These are phyloP conservation scores for Aphaenogaster ashmeadi DNA, from an alignment of 1,140 invertebrate genomes.

Conservation along the genomic window DNA sequence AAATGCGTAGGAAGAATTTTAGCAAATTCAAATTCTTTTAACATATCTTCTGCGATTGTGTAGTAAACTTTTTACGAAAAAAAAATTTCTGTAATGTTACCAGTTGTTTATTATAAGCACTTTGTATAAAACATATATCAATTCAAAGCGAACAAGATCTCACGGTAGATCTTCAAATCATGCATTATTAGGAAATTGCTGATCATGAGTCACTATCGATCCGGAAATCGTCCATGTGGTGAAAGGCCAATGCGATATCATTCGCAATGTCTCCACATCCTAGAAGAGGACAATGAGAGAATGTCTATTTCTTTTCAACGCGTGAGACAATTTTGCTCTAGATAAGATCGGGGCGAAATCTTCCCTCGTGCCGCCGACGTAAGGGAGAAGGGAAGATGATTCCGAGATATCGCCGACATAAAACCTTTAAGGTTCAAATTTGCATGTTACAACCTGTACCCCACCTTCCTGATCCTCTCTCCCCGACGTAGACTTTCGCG, in stretches of 20 bases:
- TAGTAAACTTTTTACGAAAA: neutral
- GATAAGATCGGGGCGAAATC: constrained; percentile 82
- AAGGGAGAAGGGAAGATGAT: constrained; percentile 80
- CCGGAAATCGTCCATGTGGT: neutral
- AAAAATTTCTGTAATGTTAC: neutral
- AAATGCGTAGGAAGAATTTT: neutral
- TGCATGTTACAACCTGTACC: constrained; percentile 86
- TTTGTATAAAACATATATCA: neutral
- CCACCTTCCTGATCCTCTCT: constrained; percentile 71
- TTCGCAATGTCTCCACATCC: constrained; percentile 8
- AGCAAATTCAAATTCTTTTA: neutral
- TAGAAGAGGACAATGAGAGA: constrained; percentile 57
- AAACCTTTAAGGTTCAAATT: constrained; percentile 87
- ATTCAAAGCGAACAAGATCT: neutral
- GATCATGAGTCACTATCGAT: neutral
- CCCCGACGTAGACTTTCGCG: constrained; percentile 70
- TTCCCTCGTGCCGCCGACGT: constrained; percentile 72
- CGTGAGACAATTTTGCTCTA: constrained; percentile 80
- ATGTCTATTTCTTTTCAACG: constrained; percentile 67
- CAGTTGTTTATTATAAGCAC: neutral
- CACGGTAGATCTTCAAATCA: constrained; percentile 53
- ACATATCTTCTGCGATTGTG: neutral
- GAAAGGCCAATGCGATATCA: constrained; percentile 64
- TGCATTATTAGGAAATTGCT: neutral
- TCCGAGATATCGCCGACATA: constrained; percentile 87